Percentiles rank a stretch among this genome's conserved stretches.
phyloP scores from a whole-genome alignment of 2,113 vertebrate species.

The Setophaga coronata region DNA sequence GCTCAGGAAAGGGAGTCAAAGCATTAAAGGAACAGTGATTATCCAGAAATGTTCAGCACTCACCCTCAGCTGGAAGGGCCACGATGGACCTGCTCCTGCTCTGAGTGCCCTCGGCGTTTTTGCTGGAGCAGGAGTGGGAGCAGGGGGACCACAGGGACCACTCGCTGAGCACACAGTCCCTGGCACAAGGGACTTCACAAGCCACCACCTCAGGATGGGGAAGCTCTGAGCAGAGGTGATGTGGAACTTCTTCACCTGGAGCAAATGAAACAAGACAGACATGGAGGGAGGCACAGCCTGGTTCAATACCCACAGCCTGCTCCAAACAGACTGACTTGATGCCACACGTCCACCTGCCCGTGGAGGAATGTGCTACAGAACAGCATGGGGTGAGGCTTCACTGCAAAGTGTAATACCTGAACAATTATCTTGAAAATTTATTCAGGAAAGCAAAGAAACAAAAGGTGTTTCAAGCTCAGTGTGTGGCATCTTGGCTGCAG shows the following conservation, averaged over 20 bases:
- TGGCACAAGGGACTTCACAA: constrained; percentile 86
- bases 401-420: background rate
- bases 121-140: constrained; percentile 89
- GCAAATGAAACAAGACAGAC: background rate
- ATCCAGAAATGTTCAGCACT: background rate
- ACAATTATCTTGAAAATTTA: background rate
- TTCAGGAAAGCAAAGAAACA: background rate
- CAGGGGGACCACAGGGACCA: constrained; percentile 92
- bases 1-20: background rate
- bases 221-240: constrained; percentile 74
- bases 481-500: background rate
- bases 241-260: constrained; percentile 80
- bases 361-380: background rate
- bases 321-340: background rate
- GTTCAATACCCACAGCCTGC: background rate
- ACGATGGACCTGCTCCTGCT: constrained; percentile 85
- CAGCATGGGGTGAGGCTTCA: background rate
- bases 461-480: background rate
- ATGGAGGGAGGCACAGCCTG: background rate
- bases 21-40: background rate
- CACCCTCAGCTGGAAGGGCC: constrained; percentile 89
- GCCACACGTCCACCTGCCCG: fast-evolving
- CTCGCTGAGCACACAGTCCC: constrained; percentile 86
- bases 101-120: constrained; percentile 85
- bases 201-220: constrained; percentile 63